Percentiles rank a stretch among this genome's conserved stretches.
Evolutionary conservation across 2,113 vertebrate species (phyloP).

Genomic region (Pterocles gutturalis): DNA sequence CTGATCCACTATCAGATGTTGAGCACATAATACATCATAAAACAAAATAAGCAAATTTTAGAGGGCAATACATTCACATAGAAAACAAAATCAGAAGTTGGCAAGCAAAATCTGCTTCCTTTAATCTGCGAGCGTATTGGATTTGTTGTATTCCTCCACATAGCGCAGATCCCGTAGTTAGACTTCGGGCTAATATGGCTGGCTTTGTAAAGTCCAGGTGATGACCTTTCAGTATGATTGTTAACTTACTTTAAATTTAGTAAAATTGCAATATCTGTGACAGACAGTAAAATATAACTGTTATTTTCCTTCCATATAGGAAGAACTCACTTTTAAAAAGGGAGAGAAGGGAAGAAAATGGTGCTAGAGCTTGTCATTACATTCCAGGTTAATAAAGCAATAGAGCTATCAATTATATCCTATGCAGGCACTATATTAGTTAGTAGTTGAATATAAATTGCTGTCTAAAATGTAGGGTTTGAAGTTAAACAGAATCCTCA

Average conservation of each 20-base stretch:
- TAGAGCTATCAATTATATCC: neutral
- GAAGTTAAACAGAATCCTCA: neutral
- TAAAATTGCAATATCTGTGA: neutral
- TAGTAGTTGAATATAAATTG: constrained; percentile 1
- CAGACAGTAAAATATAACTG: neutral
- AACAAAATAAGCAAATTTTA: neutral
- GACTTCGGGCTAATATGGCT: neutral
- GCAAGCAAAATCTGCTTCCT: neutral
- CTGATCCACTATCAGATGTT: neutral
- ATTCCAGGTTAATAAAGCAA: neutral
- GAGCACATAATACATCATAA: neutral
- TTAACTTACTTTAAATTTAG: neutral
- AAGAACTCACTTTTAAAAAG: neutral
- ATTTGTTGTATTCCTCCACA: neutral
- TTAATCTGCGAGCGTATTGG: neutral
- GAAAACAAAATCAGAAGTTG: neutral
- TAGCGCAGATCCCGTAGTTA: neutral
- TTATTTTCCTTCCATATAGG: neutral
- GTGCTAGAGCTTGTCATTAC: neutral
- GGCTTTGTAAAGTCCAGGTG: neutral
- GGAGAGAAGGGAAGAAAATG: neutral
- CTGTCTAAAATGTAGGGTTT: neutral
- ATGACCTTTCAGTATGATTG: neutral
- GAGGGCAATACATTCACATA: neutral
- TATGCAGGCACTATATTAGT: neutral